Conservation (phyloP, 2,113 vertebrate genomes). For the Aphyosemion australe region DNA sequence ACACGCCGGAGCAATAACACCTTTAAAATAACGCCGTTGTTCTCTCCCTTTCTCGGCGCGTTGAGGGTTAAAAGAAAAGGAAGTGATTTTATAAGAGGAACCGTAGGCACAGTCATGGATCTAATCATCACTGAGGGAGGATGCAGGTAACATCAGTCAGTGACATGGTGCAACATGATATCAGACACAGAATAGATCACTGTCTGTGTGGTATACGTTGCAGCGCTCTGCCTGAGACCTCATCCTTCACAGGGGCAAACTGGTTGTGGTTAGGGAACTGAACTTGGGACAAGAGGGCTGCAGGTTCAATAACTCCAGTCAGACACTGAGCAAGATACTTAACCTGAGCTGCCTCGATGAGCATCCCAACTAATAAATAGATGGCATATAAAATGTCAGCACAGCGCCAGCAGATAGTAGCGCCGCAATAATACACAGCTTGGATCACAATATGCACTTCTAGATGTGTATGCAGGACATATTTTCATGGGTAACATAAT, state of each 20-base stretch:
- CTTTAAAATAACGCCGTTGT: conserved; percentile 57
- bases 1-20: conserved; percentile 59
- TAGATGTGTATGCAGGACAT: conserved; percentile 10
- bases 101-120: conserved; percentile 82
- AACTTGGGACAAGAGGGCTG: conserved; percentile 79
- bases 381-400: conserved; percentile 80
- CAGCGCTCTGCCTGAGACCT: conserved; percentile 73
- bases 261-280: conserved; percentile 82
- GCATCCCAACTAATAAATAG: conserved; percentile 80
- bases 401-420: conserved; percentile 37
- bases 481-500: conserved; percentile 6
- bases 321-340: conserved; percentile 79
- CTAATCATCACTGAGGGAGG: conserved; percentile 76
- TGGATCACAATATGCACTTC: conserved; percentile 23
- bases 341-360: conserved; percentile 79
- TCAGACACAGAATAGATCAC: conserved; percentile 77
- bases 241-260: conserved; percentile 78
- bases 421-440: conserved; percentile 41
- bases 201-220: conserved; percentile 74
- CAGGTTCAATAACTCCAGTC: conserved; percentile 79
- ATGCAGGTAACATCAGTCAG: conserved; percentile 78
- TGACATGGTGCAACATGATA: conserved; percentile 81
- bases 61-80: conserved; percentile 64
- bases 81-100: conserved; percentile 79
- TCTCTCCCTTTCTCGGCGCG: not conserved